Evolutionary conservation across 2,113 vertebrate genomes (phyloP), one percentile per base, ranked within the genome.

Genomic region (Xerus inauris): DNA sequence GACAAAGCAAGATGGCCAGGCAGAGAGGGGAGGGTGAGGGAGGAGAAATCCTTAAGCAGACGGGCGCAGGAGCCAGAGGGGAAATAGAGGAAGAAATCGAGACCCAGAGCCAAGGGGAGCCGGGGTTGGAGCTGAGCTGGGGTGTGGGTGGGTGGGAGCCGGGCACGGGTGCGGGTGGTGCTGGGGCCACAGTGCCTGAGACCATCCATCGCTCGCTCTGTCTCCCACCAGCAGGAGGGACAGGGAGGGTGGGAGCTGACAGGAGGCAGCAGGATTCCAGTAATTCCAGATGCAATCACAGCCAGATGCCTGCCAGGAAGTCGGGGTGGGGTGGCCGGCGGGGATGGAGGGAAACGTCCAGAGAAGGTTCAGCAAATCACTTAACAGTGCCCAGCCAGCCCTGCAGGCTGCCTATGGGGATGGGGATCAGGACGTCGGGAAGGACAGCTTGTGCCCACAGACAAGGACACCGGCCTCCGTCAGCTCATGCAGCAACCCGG

Each of bases 251-350:
- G 80, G 65, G 71, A 81, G 47, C 73, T 85, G 77, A 91, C 81
- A 73, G 47, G 32, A 94, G 93, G 40, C 91, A 72, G 62, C 26
- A 38, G 16, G 42, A 65, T 94, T 97, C 93, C 94, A 95, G 93
- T 72, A 83, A 97, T 82, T 94, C 96, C 64, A 65, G 89, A 93
- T 87, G 92, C 89, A 94, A 30, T 59, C 81, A 45, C 65, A 93
- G 75, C 77, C 91, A 62, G 5, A 6, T 0, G 16, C 91, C 77
- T 82, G 96, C 95, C 94, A 90, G 90, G 93, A 95, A 94, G 67
- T 51, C 6, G 0, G 40, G 85, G 20, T 6, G 19, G 32, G 26
- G n/a, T 5, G 28, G 47, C 45, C 35, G 38, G 30, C 38, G 57
- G 71, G 62, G 91, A 51, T 67, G 57, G 47, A 64, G 65, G 87